Evolutionary conservation across 1,140 invertebrate species (phyloP), one percentile per base, ranked within the genome.

Genomic region (Linepithema humile): DNA sequence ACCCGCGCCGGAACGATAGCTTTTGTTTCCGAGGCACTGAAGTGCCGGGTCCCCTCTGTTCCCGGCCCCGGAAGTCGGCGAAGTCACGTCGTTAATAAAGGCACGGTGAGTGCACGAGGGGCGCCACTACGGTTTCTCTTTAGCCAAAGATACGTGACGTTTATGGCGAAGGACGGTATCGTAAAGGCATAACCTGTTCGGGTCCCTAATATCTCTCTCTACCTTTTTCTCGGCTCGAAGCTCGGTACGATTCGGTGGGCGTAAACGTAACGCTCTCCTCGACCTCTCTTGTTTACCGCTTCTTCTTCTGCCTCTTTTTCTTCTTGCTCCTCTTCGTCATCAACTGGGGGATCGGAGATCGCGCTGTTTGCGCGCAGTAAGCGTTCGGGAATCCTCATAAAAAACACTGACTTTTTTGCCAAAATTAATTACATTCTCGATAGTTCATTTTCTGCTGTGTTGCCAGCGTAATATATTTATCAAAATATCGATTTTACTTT

Each of bases 71-170:
- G 86, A 90, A 91, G 73, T 87, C 73, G 48, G 17, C 12, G 23
- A 26, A 88, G 87, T 90, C 88, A 85, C 88, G 86, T 90, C 82
- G 85, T 86, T 91, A 89, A 92, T 91, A 90, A 90, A 90, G 83
- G 73, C 23, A 69, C 53, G 53, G 67, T n/a, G 65, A 82, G 60
- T 55, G 59, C 59, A 60, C 65, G 60, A 85, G 43, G 80, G 72
- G 75, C 77, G 85, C 74, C 78, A 82, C 77, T 53, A 77, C 53
- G 77, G 75, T 62, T 82, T 85, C 86, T 90, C 88, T 88, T 90
- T 88, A 90, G 85, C 86, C 89, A 88, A 90, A 90, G 89, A 89
- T 92, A 93, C 89, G 91, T 90, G 90, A 93, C 91, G 87, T 92
- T 92, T 92, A 92, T 90, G 86, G 91, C 74, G 84, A 89, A 85